Conservation (phyloP, 2,888 invertebrate species). For the Nomada fucata region DNA sequence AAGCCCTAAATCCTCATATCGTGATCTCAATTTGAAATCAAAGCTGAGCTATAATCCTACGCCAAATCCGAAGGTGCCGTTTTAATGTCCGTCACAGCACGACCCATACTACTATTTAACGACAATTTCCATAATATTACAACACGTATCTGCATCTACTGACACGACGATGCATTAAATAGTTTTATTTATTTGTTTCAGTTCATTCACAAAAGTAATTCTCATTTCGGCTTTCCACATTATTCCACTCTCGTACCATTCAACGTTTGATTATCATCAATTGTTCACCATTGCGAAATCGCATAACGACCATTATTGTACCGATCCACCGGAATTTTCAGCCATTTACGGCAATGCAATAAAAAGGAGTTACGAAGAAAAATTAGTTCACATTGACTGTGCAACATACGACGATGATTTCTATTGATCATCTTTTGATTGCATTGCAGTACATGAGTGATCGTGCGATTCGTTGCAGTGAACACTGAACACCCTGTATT, state of each 20-base stretch:
- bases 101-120: conserved; percentile 10
- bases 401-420: too few relatives aligned
- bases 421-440: too few relatives aligned
- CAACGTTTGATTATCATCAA: background rate
- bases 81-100: background rate
- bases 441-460: too few relatives aligned
- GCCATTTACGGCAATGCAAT: too few relatives aligned
- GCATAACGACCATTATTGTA: background rate
- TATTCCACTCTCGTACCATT: too few relatives aligned
- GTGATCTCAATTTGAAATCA: conserved; percentile 6
- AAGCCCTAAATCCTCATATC: too few relatives aligned
- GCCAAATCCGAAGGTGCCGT: too few relatives aligned
- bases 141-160: conserved; percentile 12
- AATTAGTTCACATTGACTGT: too few relatives aligned
- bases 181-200: background rate
- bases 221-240: background rate
- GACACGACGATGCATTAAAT: conserved; percentile 3
- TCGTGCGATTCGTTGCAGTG: too few relatives aligned
- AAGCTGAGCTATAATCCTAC: background rate
- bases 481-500: too few relatives aligned
- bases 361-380: too few relatives aligned
- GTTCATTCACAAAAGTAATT: background rate
- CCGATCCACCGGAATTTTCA: background rate
- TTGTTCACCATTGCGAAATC: background rate
- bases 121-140: conserved; percentile 23